A percentile compares a stretch with the other conserved stretches of the same genome.
Conservation (phyloP, 2,888 invertebrate genomes). For the Apodemia mormo region DNA sequence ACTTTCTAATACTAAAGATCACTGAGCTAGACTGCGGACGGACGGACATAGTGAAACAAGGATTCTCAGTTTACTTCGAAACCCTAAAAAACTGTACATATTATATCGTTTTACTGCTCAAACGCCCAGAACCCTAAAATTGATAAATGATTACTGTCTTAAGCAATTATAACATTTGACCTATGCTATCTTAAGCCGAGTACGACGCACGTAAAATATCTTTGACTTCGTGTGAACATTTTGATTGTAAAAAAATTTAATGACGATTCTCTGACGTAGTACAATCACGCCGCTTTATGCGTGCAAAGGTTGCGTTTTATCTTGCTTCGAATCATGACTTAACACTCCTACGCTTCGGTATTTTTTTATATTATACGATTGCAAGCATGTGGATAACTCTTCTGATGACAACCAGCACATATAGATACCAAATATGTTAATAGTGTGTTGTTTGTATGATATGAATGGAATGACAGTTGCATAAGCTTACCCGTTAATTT, state of each 20-base stretch:
- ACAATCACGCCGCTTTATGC: not conserved
- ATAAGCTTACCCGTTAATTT: too few relatives aligned
- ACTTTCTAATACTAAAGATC: too few relatives aligned
- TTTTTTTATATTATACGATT: not conserved
- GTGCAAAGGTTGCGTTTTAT: not conserved
- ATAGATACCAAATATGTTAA: too few relatives aligned
- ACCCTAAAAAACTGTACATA: not conserved
- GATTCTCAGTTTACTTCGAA: too few relatives aligned
- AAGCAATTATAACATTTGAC: not conserved
- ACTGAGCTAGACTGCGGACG: too few relatives aligned
- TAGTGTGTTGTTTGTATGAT: too few relatives aligned
- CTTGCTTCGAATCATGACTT: not conserved
- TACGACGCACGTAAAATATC: not conserved
- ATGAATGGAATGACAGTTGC: too few relatives aligned
- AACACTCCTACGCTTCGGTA: not conserved
- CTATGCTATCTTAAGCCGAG: not conserved
- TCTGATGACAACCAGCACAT: too few relatives aligned
- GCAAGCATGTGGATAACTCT: not conserved
- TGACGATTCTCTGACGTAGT: not conserved
- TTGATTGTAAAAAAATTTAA: not conserved
- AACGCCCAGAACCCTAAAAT: not conserved
- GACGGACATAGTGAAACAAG: too few relatives aligned
- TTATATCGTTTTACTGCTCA: not conserved
- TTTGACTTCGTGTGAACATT: not conserved
- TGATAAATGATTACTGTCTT: not conserved